phyloP scores from a whole-genome alignment of 2,113 vertebrate genomes.

The Neomonachus schauinslandi region DNA sequence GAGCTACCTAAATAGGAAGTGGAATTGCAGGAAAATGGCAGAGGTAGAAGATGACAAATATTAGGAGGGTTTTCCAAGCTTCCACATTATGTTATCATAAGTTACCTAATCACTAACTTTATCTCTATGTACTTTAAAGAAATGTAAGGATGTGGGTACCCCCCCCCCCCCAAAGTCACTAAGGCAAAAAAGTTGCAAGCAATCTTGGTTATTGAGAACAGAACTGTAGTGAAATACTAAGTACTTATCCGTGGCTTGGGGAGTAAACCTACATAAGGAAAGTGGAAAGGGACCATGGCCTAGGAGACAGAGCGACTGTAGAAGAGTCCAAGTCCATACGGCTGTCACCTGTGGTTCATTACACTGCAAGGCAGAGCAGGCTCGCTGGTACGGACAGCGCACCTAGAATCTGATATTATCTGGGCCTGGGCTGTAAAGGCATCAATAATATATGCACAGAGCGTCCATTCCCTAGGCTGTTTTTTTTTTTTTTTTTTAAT shows the following conservation, averaged over 20 bases:
- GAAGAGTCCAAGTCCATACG: constrained; percentile 70
- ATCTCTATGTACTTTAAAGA: constrained; percentile 80
- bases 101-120: constrained; percentile 83
- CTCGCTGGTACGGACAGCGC: not conserved
- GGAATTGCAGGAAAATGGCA: constrained; percentile 61
- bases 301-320: constrained; percentile 78
- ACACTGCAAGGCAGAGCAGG: constrained; percentile 61
- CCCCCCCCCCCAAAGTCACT: constrained; percentile 58
- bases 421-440: constrained; percentile 8
- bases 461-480: not conserved
- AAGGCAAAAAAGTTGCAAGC: constrained; percentile 80
- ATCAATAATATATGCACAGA: constrained; percentile 31
- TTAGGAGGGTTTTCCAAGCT: constrained; percentile 78
- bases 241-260: constrained; percentile 40
- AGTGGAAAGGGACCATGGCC: constrained; percentile 49
- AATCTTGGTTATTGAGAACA: constrained; percentile 69
- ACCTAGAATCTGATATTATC: not conserved
- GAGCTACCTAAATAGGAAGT: constrained; percentile 58
- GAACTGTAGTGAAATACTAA: constrained; percentile 49
- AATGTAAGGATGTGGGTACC: constrained; percentile 70
- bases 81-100: constrained; percentile 78
- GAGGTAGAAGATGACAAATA: constrained; percentile 85
- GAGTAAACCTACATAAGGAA: constrained; percentile 62
- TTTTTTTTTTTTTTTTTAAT: not conserved
- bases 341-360: constrained; percentile 71